Evolutionary conservation across 2,797 vertebrate species (phyloP).

Genomic region (Zenarchopterus dispar): DNA sequence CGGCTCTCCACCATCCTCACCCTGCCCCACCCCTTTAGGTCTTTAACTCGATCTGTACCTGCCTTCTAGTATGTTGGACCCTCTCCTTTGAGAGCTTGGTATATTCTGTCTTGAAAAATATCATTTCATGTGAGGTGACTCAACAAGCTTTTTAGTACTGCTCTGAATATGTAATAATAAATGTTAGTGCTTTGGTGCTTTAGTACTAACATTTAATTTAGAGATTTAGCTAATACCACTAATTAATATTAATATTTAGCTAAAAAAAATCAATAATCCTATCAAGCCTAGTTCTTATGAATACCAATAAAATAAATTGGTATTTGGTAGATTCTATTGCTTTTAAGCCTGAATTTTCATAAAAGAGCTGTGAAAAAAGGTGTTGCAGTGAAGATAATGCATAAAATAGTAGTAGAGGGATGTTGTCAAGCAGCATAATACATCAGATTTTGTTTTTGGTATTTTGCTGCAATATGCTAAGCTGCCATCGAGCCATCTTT

Average conservation of each 20-base stretch:
- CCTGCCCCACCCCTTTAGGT: conserved; percentile 30
- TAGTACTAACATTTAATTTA: too few relatives aligned
- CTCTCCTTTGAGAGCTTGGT: conserved; percentile 51
- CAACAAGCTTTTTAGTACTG: conserved; percentile 67
- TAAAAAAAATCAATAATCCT: conserved; percentile 13
- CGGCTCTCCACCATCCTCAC: conserved; percentile 2
- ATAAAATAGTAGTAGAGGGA: conserved; percentile 21
- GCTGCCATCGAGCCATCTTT: conserved; percentile 2
- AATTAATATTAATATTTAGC: too few relatives aligned
- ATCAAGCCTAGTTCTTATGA: conserved; percentile 24
- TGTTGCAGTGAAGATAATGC: conserved; percentile 20
- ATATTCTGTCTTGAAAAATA: conserved; percentile 59
- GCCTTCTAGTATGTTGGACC: conserved; percentile 45
- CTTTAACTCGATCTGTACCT: conserved; percentile 50
- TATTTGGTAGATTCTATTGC: conserved; percentile 40
- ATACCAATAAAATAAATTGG: conserved; percentile 32
- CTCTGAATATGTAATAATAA: conserved; percentile 69
- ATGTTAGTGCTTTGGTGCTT: conserved; percentile 57
- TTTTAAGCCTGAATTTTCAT: conserved; percentile 33
- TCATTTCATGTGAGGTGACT: conserved; percentile 76
- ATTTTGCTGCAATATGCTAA: conserved; percentile 22
- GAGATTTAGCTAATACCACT: too few relatives aligned
- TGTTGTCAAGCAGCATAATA: conserved; percentile 25
- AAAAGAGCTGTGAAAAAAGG: conserved; percentile 17
- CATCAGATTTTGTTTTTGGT: conserved; percentile 33